A percentile compares a stretch with the other conserved stretches of the same genome.
These are phyloP conservation scores for Dolomedes plantarius DNA, from an alignment of 2,888 invertebrate species.

Conservation along the genomic window DNA sequence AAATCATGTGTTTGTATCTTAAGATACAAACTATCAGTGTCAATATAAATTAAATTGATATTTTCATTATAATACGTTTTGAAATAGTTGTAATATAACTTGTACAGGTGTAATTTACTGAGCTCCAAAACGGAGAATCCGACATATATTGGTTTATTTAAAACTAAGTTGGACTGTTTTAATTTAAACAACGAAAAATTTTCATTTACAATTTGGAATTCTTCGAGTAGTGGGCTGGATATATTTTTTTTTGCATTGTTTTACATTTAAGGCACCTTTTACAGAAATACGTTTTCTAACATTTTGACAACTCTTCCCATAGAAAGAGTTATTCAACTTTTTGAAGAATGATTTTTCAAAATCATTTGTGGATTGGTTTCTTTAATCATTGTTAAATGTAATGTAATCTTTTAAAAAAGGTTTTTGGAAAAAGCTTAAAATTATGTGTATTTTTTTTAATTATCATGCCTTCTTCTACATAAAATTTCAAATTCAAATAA, in stretches of 20 bases:
- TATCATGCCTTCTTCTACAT: slow-evolving; percentile 22
- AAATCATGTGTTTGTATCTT: background rate
- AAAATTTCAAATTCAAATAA: slow-evolving; percentile 37
- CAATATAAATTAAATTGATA: background rate
- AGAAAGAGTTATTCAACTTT: slow-evolving; percentile 23
- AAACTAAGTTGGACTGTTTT: slow-evolving; percentile 12
- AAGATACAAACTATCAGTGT: background rate
- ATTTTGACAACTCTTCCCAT: slow-evolving; percentile 21
- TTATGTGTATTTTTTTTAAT: slow-evolving; percentile 33
- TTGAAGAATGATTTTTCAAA: slow-evolving; percentile 21
- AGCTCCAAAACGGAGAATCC: slow-evolving; percentile 20
- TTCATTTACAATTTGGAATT: slow-evolving; percentile 34
- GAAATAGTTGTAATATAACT: background rate
- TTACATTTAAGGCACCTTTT: slow-evolving; percentile 28
- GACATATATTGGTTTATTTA: slow-evolving; percentile 29
- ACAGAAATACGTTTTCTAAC: slow-evolving; percentile 11
- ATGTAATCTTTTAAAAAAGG: slow-evolving; percentile 20
- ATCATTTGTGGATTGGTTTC: background rate
- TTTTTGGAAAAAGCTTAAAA: slow-evolving; percentile 26
- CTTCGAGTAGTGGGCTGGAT: slow-evolving; percentile 14
- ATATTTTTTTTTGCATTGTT: slow-evolving; percentile 34
- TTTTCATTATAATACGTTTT: background rate
- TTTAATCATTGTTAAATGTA: slow-evolving; percentile 31
- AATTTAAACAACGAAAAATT: slow-evolving; percentile 28
- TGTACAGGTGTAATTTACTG: background rate